These are phyloP conservation scores for Lipophrys pholis DNA, from an alignment of 2,113 vertebrate species.

Conservation along the genomic window DNA sequence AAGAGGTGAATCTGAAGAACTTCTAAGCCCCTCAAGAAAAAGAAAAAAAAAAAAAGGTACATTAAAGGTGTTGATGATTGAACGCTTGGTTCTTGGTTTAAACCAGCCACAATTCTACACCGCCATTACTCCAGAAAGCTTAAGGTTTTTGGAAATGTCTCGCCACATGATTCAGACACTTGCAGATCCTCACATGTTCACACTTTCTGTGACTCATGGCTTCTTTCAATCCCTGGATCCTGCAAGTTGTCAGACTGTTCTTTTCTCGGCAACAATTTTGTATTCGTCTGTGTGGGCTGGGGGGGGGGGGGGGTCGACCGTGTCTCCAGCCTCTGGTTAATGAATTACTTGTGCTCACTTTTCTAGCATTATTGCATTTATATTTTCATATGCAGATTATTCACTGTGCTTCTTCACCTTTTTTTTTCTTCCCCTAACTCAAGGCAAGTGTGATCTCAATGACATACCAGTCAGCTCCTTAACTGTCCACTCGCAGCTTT, in stretches of 20 bases:
- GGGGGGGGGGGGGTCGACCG: constrained; percentile 14
- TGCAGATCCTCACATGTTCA: constrained; percentile 24
- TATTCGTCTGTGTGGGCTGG: constrained; percentile 42
- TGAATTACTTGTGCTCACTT: constrained; percentile 67
- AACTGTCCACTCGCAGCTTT: constrained; percentile 8
- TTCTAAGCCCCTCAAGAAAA: not conserved
- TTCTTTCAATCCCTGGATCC: constrained; percentile 46
- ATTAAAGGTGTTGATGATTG: constrained; percentile 53
- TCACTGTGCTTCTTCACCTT: constrained; percentile 48
- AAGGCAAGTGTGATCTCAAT: constrained; percentile 35
- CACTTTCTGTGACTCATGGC: constrained; percentile 30
- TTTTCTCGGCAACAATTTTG: constrained; percentile 59
- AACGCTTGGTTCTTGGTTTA: constrained; percentile 76
- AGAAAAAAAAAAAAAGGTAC: constrained; percentile 48
- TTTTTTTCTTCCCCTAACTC: constrained; percentile 10
- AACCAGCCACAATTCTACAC: constrained; percentile 69
- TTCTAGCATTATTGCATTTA: constrained; percentile 69
- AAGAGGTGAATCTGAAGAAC: constrained; percentile 54
- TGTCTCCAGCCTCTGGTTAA: constrained; percentile 25
- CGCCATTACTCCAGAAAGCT: constrained; percentile 12
- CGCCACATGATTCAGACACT: constrained; percentile 27
- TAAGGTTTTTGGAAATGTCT: constrained; percentile 22
- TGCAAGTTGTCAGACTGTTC: constrained; percentile 51
- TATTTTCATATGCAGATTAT: constrained; percentile 69
- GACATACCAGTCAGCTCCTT: constrained; percentile 24